Conservation (phyloP, 2,113 vertebrate genomes). For the Erythrocercus mccallii region DNA sequence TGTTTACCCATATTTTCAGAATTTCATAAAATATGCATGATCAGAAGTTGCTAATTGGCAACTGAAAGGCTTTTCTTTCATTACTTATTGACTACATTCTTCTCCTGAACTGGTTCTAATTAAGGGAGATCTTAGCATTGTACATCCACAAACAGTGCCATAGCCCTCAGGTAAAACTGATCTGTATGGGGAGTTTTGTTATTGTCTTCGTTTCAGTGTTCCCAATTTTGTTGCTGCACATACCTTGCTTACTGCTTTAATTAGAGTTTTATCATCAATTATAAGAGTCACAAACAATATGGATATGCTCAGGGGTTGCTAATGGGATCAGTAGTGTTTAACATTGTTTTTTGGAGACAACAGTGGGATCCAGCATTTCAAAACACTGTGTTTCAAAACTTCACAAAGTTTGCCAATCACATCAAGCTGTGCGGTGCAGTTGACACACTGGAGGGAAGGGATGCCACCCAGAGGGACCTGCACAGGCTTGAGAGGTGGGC, state of each 20-base stretch:
- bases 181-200: background rate
- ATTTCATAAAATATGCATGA: constrained; percentile 36
- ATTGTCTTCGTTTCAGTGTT: background rate
- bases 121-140: background rate
- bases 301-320: background rate
- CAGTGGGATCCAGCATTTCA: background rate
- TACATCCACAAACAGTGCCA: background rate
- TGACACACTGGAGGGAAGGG: background rate
- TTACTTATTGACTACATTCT: background rate
- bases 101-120: background rate
- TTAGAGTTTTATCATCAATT: background rate
- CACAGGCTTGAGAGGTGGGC: background rate
- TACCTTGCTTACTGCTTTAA: background rate
- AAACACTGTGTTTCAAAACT: no score
- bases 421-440: background rate
- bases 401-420: background rate
- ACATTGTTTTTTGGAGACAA: background rate
- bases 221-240: background rate
- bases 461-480: background rate
- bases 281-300: background rate
- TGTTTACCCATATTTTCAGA: constrained; percentile 5
- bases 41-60: background rate
- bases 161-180: background rate
- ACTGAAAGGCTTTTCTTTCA: background rate
- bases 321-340: background rate